phyloP scores from a whole-genome alignment of 1,140 invertebrate species.

The Sarcophaga peregrina region DNA sequence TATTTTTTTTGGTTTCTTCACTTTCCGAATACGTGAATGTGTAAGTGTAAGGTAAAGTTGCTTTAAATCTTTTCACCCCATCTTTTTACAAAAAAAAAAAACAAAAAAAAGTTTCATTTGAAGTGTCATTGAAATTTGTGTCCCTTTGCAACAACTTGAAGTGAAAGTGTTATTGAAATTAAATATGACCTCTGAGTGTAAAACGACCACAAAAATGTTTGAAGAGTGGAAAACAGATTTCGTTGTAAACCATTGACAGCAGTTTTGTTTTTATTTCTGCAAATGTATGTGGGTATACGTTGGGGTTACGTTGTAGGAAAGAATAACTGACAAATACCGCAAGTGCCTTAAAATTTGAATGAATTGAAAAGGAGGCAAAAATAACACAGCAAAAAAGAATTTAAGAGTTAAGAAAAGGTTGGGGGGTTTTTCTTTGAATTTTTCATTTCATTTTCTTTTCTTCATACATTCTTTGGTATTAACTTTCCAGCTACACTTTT shows the following conservation, averaged over 20 bases:
- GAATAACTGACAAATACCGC: not conserved
- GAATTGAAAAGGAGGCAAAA: not conserved
- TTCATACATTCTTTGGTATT: too few species aligned
- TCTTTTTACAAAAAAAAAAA: too few species aligned
- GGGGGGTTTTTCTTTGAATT: not conserved
- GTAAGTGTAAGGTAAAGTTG: too few species aligned
- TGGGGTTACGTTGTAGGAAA: too few species aligned
- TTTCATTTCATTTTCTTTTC: not conserved
- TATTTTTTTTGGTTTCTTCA: too few species aligned
- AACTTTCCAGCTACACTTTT: not conserved
- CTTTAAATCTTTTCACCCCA: too few species aligned
- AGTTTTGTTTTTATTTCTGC: not conserved
- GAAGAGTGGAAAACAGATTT: not conserved
- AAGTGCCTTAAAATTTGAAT: not conserved
- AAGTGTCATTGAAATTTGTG: not conserved
- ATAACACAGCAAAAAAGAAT: too few species aligned
- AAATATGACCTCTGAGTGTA: constrained; percentile 4
- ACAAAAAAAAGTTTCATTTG: not conserved
- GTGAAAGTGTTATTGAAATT: not conserved
- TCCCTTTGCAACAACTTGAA: not conserved
- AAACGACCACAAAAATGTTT: not conserved
- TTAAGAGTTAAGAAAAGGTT: not conserved
- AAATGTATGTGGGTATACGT: not conserved
- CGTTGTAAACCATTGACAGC: not conserved
- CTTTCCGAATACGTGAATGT: too few species aligned